Conservation (phyloP, 2,113 vertebrate genomes). For the Archilochus colubris region DNA sequence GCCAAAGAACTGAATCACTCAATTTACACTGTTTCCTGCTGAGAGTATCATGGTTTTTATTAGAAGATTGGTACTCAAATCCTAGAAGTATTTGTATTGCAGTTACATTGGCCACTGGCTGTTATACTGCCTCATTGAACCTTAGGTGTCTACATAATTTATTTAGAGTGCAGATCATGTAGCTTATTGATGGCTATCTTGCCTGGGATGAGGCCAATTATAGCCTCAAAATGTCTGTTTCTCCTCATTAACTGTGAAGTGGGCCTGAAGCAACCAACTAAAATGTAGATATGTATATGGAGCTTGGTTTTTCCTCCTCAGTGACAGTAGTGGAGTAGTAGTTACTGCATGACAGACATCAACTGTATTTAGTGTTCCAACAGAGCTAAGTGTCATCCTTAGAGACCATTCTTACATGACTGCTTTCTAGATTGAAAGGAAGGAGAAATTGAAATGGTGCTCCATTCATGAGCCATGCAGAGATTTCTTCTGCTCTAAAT, state of each 20-base stretch:
- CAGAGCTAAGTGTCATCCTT: background rate
- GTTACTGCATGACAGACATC: background rate
- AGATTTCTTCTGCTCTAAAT: background rate
- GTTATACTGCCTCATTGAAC: background rate
- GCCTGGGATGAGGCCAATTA: background rate
- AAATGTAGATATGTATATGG: background rate
- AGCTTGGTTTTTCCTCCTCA: background rate
- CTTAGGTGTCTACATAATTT: background rate
- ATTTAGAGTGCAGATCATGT: background rate
- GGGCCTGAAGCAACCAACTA: background rate
- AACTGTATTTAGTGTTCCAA: background rate
- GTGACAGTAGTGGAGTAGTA: accelerated
- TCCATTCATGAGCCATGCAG: background rate
- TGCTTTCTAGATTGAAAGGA: background rate
- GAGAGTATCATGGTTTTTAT: background rate
- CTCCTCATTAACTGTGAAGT: background rate
- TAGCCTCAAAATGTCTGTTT: background rate
- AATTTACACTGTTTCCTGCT: background rate
- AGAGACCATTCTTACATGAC: background rate
- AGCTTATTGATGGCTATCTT: background rate
- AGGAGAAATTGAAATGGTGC: background rate
- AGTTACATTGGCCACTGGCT: background rate
- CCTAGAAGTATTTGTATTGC: background rate
- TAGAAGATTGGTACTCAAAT: background rate
- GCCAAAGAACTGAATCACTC: background rate